These are phyloP conservation scores for Charadrius vociferus DNA, from an alignment of 2,113 vertebrate genomes.

Conservation along the genomic window DNA sequence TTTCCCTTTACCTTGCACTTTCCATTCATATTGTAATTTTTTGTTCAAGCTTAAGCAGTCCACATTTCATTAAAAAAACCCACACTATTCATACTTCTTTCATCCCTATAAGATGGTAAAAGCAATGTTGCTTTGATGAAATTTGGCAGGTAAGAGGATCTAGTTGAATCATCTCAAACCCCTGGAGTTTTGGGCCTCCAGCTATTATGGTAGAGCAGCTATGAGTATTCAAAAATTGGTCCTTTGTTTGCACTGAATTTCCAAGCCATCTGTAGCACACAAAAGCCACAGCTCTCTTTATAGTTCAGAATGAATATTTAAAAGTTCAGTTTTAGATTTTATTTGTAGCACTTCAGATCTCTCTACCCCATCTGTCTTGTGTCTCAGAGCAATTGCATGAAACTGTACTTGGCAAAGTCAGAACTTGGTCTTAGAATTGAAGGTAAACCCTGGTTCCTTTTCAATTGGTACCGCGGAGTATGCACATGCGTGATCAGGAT, in stretches of 20 bases:
- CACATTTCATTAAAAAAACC: constrained; percentile 28
- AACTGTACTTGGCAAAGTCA: not conserved
- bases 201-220: constrained; percentile 59
- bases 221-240: constrained; percentile 60
- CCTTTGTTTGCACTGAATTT: constrained; percentile 67
- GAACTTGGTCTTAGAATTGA: not conserved
- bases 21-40: constrained; percentile 59
- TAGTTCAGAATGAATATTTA: constrained; percentile 71
- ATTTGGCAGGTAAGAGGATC: constrained; percentile 65
- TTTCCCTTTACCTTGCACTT: constrained; percentile 55
- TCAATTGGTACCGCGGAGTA: not conserved
- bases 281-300: constrained; percentile 65
- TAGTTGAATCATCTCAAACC: constrained; percentile 63
- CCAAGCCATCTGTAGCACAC: constrained; percentile 64
- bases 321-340: constrained; percentile 68
- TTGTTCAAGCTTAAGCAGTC: constrained; percentile 35
- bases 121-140: constrained; percentile 54
- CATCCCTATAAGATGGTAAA: constrained; percentile 56
- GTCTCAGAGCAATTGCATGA: not conserved
- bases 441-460: not conserved
- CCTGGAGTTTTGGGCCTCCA: constrained; percentile 60
- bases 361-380: constrained; percentile 39
- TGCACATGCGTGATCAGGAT: not conserved
- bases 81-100: constrained; percentile 39
- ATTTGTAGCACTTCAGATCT: constrained; percentile 60